phyloP scores from a whole-genome alignment of 92 coral and sea anemone species.

The Palythoa grandis region DNA sequence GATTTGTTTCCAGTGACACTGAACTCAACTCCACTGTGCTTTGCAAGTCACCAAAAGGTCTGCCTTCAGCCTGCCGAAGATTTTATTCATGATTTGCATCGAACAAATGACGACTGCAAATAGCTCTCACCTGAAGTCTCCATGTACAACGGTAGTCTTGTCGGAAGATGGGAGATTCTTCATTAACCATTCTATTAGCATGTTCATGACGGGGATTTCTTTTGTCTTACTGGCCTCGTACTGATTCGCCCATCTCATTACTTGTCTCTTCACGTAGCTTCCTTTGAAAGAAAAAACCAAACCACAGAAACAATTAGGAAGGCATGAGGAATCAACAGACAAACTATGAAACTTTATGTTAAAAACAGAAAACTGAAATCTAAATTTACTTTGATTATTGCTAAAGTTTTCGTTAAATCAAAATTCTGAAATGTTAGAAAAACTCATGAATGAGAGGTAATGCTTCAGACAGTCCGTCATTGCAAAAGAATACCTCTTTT shows the following conservation, averaged over 20 bases:
- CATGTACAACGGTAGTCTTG: conserved; percentile 93
- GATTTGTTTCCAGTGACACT: too few relatives aligned
- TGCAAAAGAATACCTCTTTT: conserved; percentile 66
- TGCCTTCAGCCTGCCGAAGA: too few relatives aligned
- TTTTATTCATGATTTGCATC: too few relatives aligned
- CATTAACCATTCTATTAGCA: conserved; percentile 75
- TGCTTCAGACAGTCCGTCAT: background rate
- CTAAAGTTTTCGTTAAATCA: background rate
- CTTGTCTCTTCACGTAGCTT: conserved; percentile 85
- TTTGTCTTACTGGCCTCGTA: conserved; percentile 96
- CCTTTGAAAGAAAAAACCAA: conserved; percentile 45
- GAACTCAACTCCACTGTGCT: too few relatives aligned
- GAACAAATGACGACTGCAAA: background rate
- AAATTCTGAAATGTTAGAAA: background rate
- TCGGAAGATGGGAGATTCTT: conserved; percentile 75
- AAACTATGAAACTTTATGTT: too few relatives aligned
- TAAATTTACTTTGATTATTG: too few relatives aligned
- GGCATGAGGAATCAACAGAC: background rate
- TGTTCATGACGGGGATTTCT: conserved; percentile 87
- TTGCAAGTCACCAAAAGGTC: too few relatives aligned
- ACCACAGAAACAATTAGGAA: background rate
- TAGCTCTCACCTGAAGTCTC: conserved; percentile 81
- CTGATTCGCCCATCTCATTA: conserved; percentile 92
- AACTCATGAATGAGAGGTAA: background rate
- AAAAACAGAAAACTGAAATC: too few relatives aligned